phyloP scores from a whole-genome alignment of 1,140 invertebrate species.

The Megathymus violae region DNA sequence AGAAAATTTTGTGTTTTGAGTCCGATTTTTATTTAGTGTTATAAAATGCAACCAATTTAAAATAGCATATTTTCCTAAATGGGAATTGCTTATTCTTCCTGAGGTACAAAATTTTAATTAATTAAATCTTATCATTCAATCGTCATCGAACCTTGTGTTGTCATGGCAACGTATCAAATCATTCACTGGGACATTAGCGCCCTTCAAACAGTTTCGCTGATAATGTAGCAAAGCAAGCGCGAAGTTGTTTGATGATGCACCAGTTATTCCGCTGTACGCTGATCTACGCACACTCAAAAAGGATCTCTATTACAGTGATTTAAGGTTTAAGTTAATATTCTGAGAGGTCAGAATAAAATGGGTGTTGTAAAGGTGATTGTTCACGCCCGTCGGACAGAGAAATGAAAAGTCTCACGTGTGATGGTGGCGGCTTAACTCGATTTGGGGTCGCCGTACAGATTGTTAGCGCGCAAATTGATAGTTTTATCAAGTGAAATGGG shows the following conservation, averaged over 20 bases:
- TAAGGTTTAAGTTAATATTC: conserved; percentile 15
- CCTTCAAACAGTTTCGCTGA: conserved; percentile 43
- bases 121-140: neutral
- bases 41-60: no score
- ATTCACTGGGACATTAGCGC: conserved; percentile 47
- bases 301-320: conserved; percentile 24
- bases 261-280: conserved; percentile 15
- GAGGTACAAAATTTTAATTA: no score
- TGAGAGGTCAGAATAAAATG: neutral
- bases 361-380: conserved; percentile 49
- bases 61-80: neutral
- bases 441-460: conserved; percentile 12
- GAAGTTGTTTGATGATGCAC: conserved; percentile 52
- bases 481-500: conserved; percentile 30
- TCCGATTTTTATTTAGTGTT: no score
- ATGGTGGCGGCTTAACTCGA: conserved; percentile 33
- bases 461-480: conserved; percentile 29
- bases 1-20: no score
- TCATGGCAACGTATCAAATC: conserved; percentile 43
- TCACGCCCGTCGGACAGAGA: conserved; percentile 63
- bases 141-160: conserved; percentile 6
- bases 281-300: neutral
- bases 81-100: no score
- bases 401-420: conserved; percentile 65
- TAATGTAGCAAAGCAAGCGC: conserved; percentile 53